These are phyloP conservation scores for Bothrops jararaca DNA, from an alignment of 2,113 vertebrate species.

Conservation along the genomic window DNA sequence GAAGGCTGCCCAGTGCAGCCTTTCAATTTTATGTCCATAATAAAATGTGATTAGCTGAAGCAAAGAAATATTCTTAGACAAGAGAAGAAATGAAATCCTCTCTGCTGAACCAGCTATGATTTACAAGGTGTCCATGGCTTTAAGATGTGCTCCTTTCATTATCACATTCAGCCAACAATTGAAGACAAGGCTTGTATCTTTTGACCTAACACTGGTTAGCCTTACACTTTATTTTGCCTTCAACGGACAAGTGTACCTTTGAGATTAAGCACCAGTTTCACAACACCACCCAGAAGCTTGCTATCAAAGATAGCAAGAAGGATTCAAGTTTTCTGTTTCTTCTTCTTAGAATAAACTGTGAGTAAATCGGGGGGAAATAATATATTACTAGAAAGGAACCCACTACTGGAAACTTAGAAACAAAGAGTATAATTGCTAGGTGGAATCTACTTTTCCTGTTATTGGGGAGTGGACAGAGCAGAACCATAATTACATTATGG, in stretches of 20 bases:
- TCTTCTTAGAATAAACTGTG: constrained; percentile 40
- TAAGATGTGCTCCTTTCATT: constrained; percentile 24
- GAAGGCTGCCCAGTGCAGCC: constrained; percentile 46
- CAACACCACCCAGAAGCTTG: constrained; percentile 50
- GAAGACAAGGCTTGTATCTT: constrained; percentile 32
- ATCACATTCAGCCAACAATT: not conserved
- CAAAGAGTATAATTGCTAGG: not conserved
- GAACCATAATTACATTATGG: not conserved
- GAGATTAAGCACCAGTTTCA: constrained; percentile 61
- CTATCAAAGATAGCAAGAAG: constrained; percentile 56
- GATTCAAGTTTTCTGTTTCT: constrained; percentile 41
- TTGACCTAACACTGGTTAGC: constrained; percentile 29
- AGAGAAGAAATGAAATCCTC: constrained; percentile 2
- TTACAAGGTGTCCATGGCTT: constrained; percentile 18
- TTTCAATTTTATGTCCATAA: constrained; percentile 41
- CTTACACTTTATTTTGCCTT: constrained; percentile 52
- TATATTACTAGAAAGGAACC: constrained; percentile 18
- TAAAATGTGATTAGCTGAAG: constrained; percentile 41
- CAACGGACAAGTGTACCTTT: constrained; percentile 64
- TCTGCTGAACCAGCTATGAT: not conserved
- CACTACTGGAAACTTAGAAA: not conserved
- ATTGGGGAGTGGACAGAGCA: not conserved
- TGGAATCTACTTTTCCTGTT: not conserved
- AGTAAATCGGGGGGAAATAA: constrained; percentile 12
- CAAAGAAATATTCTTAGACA: constrained; percentile 31